A percentile compares a stretch with the other conserved stretches of the same genome.
Evolutionary conservation across 2,888 invertebrate species (phyloP).

Genomic region (Branchipolynoe longqiensis): DNA sequence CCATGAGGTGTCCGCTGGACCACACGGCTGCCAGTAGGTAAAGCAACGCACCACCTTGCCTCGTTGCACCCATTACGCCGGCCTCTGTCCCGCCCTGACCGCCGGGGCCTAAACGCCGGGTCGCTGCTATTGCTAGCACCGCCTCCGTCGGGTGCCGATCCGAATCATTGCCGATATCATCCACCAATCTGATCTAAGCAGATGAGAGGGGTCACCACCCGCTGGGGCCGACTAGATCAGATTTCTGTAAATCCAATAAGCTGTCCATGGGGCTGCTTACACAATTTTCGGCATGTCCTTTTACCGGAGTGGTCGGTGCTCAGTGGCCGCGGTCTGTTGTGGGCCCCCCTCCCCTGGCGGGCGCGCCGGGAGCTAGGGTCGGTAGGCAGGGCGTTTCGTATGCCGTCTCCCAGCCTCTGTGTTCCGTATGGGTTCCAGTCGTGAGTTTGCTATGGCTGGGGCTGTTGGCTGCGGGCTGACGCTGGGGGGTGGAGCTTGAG

Average conservation of each 20-base stretch:
- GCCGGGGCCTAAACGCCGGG: neutral
- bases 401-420: neutral
- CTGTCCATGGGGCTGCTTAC: neutral
- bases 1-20: conserved; percentile 38
- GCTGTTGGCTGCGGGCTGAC: too few species aligned
- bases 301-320: neutral
- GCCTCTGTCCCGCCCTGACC: neutral
- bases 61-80: conserved; percentile 4
- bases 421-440: neutral
- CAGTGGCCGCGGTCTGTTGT: neutral
- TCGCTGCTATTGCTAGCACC: neutral
- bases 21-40: conserved; percentile 34
- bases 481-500: too few species aligned
- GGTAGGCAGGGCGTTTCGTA: neutral
- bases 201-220: neutral
- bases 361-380: neutral
- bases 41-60: conserved; percentile 31
- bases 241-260: conserved; percentile 44
- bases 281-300: conserved; percentile 33
- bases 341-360: too few species aligned
- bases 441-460: neutral
- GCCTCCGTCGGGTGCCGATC: neutral
- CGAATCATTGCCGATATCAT: conserved; percentile 52
- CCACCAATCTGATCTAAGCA: conserved; percentile 39
- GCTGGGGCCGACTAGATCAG: neutral